Base-by-base conservation (phyloP, 2,113 vertebrate genomes). In the Cyrtonyx montezumae region DNA sequence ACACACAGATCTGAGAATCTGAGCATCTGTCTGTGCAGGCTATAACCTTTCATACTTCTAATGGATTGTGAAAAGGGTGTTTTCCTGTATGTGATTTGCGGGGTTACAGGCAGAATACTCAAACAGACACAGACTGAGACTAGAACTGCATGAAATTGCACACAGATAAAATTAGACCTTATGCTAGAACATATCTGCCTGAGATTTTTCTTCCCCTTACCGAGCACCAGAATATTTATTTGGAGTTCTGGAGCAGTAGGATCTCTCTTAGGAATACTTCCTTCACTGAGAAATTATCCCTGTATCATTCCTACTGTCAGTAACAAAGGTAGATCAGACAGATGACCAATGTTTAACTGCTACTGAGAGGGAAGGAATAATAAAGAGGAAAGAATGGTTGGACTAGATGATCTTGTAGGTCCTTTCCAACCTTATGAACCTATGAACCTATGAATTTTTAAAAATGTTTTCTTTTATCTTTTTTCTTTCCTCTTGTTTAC, bases 91-190 rank as follows among this genome's bases (percentile, higher is more conserved):
- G 2, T 13, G 68, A 0, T 75, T 88, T 42, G 46, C 48, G 32
- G 70, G 11, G 59, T 59, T 63, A 74, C 43, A 40, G 9, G 65
- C 79, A 68, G 65, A 88, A 90, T 88, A 49, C 51, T 75, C 85
- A 78, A 94, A 28, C 42, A 93, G 81, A 84, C 56, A 36, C 28
- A 87, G 40, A 53, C 48, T 32, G 69, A 86, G 61, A 51, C 25
- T 40, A 51, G 21, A 13, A 15, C 51, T 61, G 62, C 32, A 25
- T 58, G 45, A 53, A 66, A 79, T 16, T 43, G 23, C 36, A 30
- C 40, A 48, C 48, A 84, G 61, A 13, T 37, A 65, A 84, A 93
- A 79, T 48, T 37, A 73, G 34, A n/a, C 19, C 78, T 75, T 22
- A 12, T 45, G 20, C 9, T 75, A 53, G 36, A 75, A 48, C 0